A percentile compares a stretch with the other conserved stretches of the same genome.
These are phyloP conservation scores for Heliconius melpomene DNA, from an alignment of 1,140 invertebrate genomes.

Conservation along the genomic window DNA sequence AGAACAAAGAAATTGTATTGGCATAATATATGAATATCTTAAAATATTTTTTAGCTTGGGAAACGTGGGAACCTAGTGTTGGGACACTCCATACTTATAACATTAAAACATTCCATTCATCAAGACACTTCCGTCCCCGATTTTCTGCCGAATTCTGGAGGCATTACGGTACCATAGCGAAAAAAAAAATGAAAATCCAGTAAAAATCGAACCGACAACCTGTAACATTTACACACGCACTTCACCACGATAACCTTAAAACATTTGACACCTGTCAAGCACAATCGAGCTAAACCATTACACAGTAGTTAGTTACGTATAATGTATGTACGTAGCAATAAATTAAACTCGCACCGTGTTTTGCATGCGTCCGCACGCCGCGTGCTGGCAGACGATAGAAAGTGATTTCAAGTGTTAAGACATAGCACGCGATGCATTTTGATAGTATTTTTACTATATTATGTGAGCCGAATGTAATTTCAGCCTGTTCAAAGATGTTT, in stretches of 20 bases:
- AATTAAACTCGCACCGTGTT: slow-evolving; percentile 41
- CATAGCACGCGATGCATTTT: slow-evolving; percentile 39
- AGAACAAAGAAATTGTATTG: no score
- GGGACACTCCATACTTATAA: no score
- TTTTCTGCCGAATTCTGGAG: background rate
- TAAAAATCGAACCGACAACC: background rate
- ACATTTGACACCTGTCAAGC: no score
- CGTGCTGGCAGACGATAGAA: slow-evolving; percentile 33
- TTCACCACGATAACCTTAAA: background rate
- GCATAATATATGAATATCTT: no score
- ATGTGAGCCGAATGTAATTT: slow-evolving; percentile 21
- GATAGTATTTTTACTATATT: slow-evolving; percentile 22
- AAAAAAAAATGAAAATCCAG: background rate
- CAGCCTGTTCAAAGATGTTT: background rate
- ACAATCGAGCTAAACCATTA: no score
- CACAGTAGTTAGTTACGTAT: background rate
- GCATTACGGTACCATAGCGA: background rate
- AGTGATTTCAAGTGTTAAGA: slow-evolving; percentile 40
- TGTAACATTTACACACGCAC: background rate
- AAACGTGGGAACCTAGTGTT: background rate
- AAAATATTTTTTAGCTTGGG: background rate
- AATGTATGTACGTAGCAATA: background rate
- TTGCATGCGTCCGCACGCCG: slow-evolving; percentile 34
- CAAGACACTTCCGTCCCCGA: background rate
- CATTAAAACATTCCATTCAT: background rate